Base-by-base conservation (phyloP, 2,113 vertebrate genomes). In the Cinclus mexicanus region DNA sequence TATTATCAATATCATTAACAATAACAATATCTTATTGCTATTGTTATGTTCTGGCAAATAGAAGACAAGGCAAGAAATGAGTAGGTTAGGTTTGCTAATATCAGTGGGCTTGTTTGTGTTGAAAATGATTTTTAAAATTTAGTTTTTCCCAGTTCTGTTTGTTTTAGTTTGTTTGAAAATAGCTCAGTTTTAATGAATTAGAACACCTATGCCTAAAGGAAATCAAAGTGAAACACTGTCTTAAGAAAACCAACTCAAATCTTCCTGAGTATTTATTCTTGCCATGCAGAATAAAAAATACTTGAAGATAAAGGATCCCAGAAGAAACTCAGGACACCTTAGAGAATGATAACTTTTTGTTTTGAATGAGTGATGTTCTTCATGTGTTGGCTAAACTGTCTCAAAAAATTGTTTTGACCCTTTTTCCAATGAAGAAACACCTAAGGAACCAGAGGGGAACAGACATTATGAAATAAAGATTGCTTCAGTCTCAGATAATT, bases 191-290 rank as follows among this genome's bases (percentile, higher is more conserved):
- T 83, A 88, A 83, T 91, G 55, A 90, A 83, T 70, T 56, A 22
- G 42, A 86, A 49, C 44, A 93, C 93, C 92, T 96, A 41, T 22
- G 52, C 56, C 53, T 92, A 41, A 86, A 95, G 46, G 33, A 85
- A 90, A 78, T 91, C 14, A 12, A 39, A 87, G 10, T 50, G 35
- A 90, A 83, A 63, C 20, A n/a, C 10, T 63, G 3, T 63, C 11
- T 79, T 69, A 86, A 74, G 47, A 83, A 90, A 90, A 74, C 10
- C 52, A 88, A 2, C 35, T n/a, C 42, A 81, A 26, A 50, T 3
- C 14, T 67, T 81, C 31, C 60, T 75, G 5, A 57, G 17, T 75
- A 42, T 12, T 93, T 84, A 19, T 75, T 89, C 22, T 90, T 49
- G 33, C 18, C 12, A 49, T 50, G 18, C 12, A 87, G 79, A 88